Percentiles rank a stretch among this genome's conserved stretches.
Evolutionary conservation across 2,113 vertebrate species (phyloP).

Genomic region (Thoracochromis brauschi): DNA sequence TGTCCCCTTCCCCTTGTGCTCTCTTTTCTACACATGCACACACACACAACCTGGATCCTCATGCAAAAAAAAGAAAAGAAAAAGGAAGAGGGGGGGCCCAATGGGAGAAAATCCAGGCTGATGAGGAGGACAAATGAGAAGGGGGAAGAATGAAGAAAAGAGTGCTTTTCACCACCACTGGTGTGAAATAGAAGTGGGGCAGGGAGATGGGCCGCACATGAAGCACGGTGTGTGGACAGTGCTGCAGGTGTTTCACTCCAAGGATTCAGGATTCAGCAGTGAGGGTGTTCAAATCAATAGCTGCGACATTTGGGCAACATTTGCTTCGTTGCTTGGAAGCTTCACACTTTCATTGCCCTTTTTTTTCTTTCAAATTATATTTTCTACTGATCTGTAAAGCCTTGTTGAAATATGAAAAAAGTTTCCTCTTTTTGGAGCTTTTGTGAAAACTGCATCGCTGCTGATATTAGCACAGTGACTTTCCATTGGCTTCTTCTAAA

Average conservation of each 20-base stretch:
- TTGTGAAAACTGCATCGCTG: background rate
- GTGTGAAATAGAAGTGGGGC: slow-evolving; percentile 8
- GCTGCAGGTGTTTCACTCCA: slow-evolving; percentile 21
- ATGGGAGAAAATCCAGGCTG: slow-evolving; percentile 53
- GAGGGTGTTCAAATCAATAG: background rate
- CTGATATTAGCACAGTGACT: background rate
- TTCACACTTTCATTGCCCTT: background rate
- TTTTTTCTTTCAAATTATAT: background rate
- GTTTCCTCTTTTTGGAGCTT: background rate
- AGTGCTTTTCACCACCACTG: slow-evolving; percentile 15
- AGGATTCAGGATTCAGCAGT: background rate
- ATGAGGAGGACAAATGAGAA: slow-evolving; percentile 56
- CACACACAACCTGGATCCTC: background rate
- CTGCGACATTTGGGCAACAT: background rate
- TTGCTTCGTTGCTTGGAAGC: background rate
- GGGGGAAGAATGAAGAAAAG: slow-evolving; percentile 30
- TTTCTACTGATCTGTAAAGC: background rate
- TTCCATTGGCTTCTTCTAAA: background rate
- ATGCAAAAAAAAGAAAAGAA: background rate
- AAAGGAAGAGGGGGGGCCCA: background rate
- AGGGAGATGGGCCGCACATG: background rate
- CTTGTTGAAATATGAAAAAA: background rate
- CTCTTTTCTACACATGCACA: background rate
- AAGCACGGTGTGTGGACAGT: slow-evolving; percentile 1
- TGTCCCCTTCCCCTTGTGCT: background rate